phyloP scores from a whole-genome alignment of 2,888 invertebrate species.

The Zelleria hepariella region DNA sequence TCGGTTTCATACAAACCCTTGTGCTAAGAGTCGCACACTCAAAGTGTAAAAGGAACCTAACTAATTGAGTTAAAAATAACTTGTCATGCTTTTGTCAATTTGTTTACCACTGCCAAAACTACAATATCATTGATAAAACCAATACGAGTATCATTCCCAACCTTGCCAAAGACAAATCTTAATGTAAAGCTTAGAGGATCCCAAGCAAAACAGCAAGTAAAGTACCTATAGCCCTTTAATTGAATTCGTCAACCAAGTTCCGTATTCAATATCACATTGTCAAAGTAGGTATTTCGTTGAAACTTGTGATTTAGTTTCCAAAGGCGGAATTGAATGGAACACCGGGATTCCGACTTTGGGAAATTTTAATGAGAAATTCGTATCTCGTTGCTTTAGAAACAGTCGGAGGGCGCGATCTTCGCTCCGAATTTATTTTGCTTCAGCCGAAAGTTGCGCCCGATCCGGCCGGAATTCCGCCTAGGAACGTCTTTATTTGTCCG shows the following conservation, averaged over 20 bases:
- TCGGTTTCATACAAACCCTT: too few species aligned
- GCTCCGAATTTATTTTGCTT: constrained; percentile 51
- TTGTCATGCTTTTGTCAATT: too few species aligned
- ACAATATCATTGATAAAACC: too few species aligned
- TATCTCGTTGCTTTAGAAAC: constrained; percentile 56
- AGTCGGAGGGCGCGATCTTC: constrained; percentile 41
- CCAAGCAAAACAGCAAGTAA: too few species aligned
- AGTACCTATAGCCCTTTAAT: too few species aligned
- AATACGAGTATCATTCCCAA: too few species aligned
- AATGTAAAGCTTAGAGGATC: too few species aligned
- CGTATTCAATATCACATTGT: constrained; percentile 49
- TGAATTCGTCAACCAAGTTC: constrained; percentile 25
- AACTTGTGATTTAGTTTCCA: constrained; percentile 63
- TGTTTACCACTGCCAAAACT: too few species aligned
- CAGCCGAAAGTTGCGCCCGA: constrained; percentile 38
- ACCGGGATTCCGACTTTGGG: constrained; percentile 45
- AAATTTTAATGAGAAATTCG: constrained; percentile 69
- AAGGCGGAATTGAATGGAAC: constrained; percentile 54
- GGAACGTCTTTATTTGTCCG: constrained; percentile 52
- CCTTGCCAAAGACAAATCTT: too few species aligned
- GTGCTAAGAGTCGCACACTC: too few species aligned
- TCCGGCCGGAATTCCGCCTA: constrained; percentile 40
- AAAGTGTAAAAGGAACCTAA: too few species aligned
- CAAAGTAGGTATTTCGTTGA: constrained; percentile 54
- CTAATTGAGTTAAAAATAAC: too few species aligned